Conservation (phyloP, 2,797 vertebrate species). For the Enteromius thamalakanensis region DNA sequence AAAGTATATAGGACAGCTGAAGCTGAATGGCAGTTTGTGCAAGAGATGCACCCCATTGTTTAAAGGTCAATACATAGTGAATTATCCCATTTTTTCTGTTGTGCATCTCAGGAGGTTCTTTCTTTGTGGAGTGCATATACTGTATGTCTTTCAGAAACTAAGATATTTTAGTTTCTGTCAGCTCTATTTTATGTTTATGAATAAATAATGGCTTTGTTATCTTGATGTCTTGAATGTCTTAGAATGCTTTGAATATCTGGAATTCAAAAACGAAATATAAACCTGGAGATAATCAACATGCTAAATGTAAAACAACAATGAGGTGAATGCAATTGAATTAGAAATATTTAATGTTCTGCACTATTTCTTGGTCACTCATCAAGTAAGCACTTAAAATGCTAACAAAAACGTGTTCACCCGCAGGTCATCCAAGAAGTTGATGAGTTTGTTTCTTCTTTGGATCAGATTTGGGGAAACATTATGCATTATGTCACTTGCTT, state of each 20-base stretch:
- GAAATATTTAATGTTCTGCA: not conserved
- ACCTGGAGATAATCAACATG: not conserved
- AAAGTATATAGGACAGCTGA: not conserved
- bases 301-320: not conserved
- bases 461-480: too few relatives aligned
- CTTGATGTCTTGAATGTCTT: not conserved
- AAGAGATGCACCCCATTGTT: constrained; percentile 16
- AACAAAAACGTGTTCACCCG: not conserved
- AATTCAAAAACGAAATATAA: not conserved
- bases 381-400: not conserved
- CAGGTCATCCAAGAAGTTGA: too few relatives aligned
- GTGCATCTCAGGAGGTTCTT: constrained; percentile 12
- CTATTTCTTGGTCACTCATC: not conserved
- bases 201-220: not conserved
- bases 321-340: not conserved
- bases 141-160: constrained; percentile 10
- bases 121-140: not conserved
- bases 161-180: not conserved
- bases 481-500: too few relatives aligned
- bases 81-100: constrained; percentile 1
- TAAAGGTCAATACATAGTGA: constrained; percentile 22
- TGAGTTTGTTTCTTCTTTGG: too few relatives aligned
- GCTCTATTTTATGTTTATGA: not conserved
- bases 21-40: constrained; percentile 14
- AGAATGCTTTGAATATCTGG: not conserved